Conservation (phyloP, 2,888 invertebrate species). For the Caenorhabditis sulstoni region DNA sequence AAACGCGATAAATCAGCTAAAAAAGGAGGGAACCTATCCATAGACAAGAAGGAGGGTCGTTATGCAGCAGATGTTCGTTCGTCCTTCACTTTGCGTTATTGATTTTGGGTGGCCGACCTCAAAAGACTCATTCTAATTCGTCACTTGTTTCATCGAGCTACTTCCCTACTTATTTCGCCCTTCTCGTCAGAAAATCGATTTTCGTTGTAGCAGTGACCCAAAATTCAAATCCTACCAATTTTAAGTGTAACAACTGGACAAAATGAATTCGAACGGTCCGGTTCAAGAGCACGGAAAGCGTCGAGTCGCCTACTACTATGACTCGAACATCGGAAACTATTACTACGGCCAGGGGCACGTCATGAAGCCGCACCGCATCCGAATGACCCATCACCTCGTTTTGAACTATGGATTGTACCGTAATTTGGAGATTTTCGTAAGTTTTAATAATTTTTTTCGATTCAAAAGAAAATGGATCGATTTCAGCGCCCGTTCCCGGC, state of each 20-base stretch:
- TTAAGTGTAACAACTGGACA: neutral
- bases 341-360: conserved; percentile 99
- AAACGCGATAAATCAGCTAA: too few relatives aligned
- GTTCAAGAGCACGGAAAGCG: conserved; percentile 76
- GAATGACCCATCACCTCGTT: conserved; percentile 99
- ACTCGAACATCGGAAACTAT: conserved; percentile 96
- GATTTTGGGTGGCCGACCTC: neutral
- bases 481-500: conserved; percentile 97
- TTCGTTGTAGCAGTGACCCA: neutral
- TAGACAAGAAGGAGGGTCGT: too few relatives aligned
- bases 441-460: conserved; percentile 81
- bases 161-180: too few relatives aligned
- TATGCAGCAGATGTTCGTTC: too few relatives aligned
- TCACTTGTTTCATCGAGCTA: conserved; percentile 5
- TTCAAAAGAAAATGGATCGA: too few relatives aligned
- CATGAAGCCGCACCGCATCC: conserved; percentile 99
- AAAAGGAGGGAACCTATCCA: too few relatives aligned
- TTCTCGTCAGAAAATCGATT: conserved; percentile 22
- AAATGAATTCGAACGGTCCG: conserved; percentile 58
- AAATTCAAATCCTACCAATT: too few relatives aligned
- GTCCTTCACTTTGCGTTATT: conserved; percentile 2
- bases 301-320: conserved; percentile 79
- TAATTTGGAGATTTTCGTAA: conserved; percentile 99
- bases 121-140: neutral
- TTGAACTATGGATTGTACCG: conserved; percentile 98